Base-by-base conservation (phyloP, 2,797 vertebrate genomes). In the Allobates femoralis region DNA sequence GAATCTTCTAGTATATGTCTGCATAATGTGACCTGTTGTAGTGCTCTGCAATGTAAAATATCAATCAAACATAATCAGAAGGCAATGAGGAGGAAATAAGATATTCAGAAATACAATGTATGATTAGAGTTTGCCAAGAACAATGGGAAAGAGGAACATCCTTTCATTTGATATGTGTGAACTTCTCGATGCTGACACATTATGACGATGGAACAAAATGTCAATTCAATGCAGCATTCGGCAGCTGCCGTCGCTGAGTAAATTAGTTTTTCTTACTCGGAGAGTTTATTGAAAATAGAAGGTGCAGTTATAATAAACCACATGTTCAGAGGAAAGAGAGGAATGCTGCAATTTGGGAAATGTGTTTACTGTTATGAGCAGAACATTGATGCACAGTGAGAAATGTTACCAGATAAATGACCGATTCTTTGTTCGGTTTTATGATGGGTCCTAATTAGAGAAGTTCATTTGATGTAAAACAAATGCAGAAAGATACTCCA, bases 201-300 rank as follows among this genome's bases (percentile, higher is more conserved):
- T 83, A 37, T 75, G 11, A 26, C n/a, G 67, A 37, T 75, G 73
- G 84, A 88, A 88, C 74, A 88, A 88, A 88, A 83, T 86, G 83
- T 88, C 87, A 88, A 79, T 88, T 86, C 79, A 74, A 83, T 77
- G 75, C 75, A 79, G 83, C 81, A 86, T 88, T 71, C 87, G 86
- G 87, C 84, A 86, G 84, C 84, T 86, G 81, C 67, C 82, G 84
- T 79, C n/a, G 81, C 64, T 30, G 46, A 80, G 82, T 76, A 83
- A 86, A 88, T 75, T 66, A 73, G 74, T 83, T 88, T 88, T 83
- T 83, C 84, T 88, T 83, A 81, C 62, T 88, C 75, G 78, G 76
- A 62, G 85, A 86, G 85, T 79, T 88, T 84, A 86, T 88, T 83
- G 85, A 88, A 88, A 84, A 80, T 88, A 88, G 76, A 87, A 87